Evolutionary conservation across 92 coral and sea anemone species (phyloP), one percentile per base, ranked within the genome.

Genomic region (Muricea muricata): DNA sequence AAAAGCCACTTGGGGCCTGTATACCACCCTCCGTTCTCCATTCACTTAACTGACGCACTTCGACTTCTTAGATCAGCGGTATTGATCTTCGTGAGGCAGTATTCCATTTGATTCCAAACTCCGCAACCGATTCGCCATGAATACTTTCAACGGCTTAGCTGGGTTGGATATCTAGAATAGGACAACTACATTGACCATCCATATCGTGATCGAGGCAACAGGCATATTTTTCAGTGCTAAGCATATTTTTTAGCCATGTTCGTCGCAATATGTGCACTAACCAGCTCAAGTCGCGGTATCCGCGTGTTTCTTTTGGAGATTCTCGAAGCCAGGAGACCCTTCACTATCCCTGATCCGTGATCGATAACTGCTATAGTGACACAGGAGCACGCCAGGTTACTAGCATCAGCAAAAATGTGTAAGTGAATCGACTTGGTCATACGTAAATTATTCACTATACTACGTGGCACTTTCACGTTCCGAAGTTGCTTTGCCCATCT

Each of bases 1-100:
- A 85, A 45, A 18, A 91, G 55, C 92, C 92, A 91, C 57, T 85
- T 80, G 11, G 91, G 94, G 0, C 90, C 91, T 18, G 84, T 83
- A 12, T 79, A 76, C 95, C 93, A 92, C 28, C 83, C 78, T 21
- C 76, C 91, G 35, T 45, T 67, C 71, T 83, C 85, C 91, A 88
- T 84, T 80, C 72, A 67, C 6, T 32, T 75, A 34, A 69, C 46
- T 15, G 67, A 67, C 0, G 85, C 91, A 3, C 91, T 82, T 69
- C 85, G 77, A 40, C 75, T 88, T 52, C 85, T 86, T 71, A 88
- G 79, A 52, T 84, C 91, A 24, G 88, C 85, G 37, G 68, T 41
- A 65, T 88, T 88, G 24, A 57, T 15, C 4, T 88, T 72, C 10
- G 91, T 65, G 13, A 81, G 85, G n/a, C 80, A 77, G 33, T 75